These are phyloP conservation scores for Aphelocoma californica DNA, from an alignment of 2,797 vertebrate genomes.

Conservation along the genomic window DNA sequence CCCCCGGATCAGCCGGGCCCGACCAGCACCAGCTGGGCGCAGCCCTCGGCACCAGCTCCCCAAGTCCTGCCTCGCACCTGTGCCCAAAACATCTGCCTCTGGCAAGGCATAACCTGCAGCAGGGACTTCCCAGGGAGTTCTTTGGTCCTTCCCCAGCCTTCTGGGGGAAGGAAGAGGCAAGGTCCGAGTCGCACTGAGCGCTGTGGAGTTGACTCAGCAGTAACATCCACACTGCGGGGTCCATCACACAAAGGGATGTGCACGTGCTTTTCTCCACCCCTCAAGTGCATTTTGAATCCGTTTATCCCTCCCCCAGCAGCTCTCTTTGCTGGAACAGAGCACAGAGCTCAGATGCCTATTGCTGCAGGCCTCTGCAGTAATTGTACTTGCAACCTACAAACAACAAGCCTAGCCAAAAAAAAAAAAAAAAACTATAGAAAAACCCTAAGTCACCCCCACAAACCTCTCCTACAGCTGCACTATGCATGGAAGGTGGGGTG, in stretches of 20 bases:
- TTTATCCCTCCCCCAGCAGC: not conserved
- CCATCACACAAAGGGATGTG: fast-evolving
- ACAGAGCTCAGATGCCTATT: not conserved
- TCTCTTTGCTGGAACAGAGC: not conserved
- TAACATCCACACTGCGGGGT: fast-evolving
- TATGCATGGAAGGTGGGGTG: fast-evolving
- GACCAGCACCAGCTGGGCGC: not conserved
- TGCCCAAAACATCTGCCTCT: not conserved
- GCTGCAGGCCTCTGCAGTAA: not conserved
- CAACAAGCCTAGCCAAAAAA: not conserved
- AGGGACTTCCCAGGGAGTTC: not conserved
- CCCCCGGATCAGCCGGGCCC: fast-evolving
- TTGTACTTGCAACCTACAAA: not conserved
- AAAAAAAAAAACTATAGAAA: too few species aligned
- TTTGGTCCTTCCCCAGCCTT: not conserved
- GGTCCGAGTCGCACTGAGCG: not conserved
- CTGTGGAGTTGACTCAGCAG: not conserved
- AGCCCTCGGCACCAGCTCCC: fast-evolving
- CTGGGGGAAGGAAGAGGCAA: not conserved
- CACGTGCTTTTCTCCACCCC: not conserved
- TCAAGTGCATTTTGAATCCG: not conserved
- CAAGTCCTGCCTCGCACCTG: not conserved
- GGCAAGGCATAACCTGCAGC: not conserved
- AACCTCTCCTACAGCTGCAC: not conserved
- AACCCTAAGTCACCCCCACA: not conserved